A percentile compares a stretch with the other conserved stretches of the same genome.
Evolutionary conservation across 2,888 invertebrate species (phyloP).

Genomic region (Catocala fraxini): DNA sequence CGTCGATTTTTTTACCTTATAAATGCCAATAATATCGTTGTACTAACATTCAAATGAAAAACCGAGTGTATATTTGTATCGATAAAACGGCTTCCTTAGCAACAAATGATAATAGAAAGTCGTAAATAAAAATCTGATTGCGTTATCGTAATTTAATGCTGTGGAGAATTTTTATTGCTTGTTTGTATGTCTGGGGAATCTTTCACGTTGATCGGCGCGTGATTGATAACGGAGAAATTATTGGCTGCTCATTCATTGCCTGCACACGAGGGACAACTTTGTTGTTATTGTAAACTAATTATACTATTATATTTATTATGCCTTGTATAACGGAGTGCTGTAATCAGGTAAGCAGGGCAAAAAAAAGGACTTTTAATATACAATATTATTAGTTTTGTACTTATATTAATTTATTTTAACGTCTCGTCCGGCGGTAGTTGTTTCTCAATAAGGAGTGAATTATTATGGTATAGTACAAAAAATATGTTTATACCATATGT

Average conservation of each 20-base stretch:
- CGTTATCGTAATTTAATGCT: not conserved
- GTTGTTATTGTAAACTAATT: too few relatives aligned
- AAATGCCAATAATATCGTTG: not conserved
- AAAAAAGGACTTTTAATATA: too few relatives aligned
- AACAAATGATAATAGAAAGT: slow-evolving; percentile 5
- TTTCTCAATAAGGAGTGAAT: too few relatives aligned
- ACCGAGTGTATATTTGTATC: not conserved
- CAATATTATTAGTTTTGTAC: too few relatives aligned
- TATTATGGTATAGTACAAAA: too few relatives aligned
- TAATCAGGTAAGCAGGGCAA: too few relatives aligned
- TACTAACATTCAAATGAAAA: not conserved
- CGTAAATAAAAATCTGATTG: slow-evolving; percentile 10
- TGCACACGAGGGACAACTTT: not conserved
- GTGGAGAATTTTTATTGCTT: slow-evolving; percentile 5
- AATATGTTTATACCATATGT: too few relatives aligned
- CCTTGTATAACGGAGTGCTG: too few relatives aligned
- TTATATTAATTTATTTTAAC: too few relatives aligned
- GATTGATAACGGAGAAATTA: slow-evolving; percentile 1
- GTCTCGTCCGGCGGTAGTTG: too few relatives aligned
- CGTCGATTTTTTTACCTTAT: not conserved
- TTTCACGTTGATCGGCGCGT: slow-evolving; percentile 3
- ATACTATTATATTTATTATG: too few relatives aligned
- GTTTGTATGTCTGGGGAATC: slow-evolving; percentile 8
- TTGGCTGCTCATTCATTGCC: not conserved
- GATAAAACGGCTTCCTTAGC: not conserved